phyloP scores from a whole-genome alignment of 2,797 vertebrate genomes.

The Sebastes oblongus region DNA sequence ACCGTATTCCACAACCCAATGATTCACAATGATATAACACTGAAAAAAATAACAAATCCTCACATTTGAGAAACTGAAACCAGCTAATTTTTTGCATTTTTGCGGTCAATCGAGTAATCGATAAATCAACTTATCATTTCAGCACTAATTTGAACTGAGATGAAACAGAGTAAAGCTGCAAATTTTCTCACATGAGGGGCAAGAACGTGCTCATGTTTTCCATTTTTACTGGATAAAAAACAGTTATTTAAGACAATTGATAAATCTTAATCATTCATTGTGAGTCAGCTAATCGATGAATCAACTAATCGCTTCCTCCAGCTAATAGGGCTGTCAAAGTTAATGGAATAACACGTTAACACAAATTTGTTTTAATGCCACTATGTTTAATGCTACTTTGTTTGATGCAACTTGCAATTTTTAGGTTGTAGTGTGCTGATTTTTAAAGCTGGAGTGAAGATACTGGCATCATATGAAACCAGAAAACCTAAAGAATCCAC shows the following conservation, averaged over 20 bases:
- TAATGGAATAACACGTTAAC: too few species aligned
- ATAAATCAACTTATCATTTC: neutral
- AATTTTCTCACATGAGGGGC: neutral
- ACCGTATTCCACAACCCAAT: neutral
- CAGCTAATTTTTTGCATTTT: too few species aligned
- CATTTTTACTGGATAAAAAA: neutral
- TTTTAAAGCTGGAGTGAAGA: too few species aligned
- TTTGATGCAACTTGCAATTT: too few species aligned
- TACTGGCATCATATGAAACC: too few species aligned
- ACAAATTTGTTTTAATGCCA: too few species aligned
- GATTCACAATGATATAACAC: neutral
- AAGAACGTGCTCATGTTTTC: neutral
- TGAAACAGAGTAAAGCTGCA: neutral
- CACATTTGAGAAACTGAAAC: too few species aligned
- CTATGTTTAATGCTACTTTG: too few species aligned
- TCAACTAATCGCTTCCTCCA: neutral
- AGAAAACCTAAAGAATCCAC: too few species aligned
- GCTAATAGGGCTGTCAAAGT: neutral
- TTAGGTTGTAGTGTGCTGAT: too few species aligned
- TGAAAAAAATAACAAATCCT: neutral
- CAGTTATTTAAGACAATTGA: too few species aligned
- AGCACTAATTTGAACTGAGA: neutral
- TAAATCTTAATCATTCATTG: too few species aligned
- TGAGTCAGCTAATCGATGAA: neutral
- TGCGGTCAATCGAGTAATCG: neutral